Conservation (phyloP, 2,888 invertebrate species). For the Nomada goodeniana region DNA sequence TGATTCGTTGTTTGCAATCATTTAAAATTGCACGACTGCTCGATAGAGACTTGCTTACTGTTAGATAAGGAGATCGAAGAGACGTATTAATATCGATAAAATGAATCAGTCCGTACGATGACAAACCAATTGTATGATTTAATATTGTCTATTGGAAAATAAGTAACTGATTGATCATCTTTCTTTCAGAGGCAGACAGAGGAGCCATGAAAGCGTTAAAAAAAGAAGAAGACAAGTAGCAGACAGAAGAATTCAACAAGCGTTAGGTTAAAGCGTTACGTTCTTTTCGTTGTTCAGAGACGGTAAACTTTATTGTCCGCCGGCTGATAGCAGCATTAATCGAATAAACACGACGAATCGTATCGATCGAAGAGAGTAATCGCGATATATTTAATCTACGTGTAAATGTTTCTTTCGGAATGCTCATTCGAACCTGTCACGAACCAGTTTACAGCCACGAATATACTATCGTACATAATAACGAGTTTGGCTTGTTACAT, state of each 20-base stretch:
- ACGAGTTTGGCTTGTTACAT: constrained; percentile 8
- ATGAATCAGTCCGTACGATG: too few species aligned
- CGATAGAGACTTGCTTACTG: not conserved
- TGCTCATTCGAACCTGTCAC: not conserved
- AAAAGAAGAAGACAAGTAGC: not conserved
- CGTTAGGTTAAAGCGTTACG: too few species aligned
- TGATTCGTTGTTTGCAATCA: constrained; percentile 19
- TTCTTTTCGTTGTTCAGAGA: not conserved
- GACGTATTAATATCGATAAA: not conserved
- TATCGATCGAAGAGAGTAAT: constrained; percentile 11
- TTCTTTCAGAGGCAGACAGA: not conserved
- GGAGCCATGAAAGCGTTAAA: not conserved
- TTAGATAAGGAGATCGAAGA: not conserved
- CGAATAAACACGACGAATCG: not conserved
- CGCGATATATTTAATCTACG: not conserved
- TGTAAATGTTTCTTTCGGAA: not conserved
- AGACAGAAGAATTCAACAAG: not conserved
- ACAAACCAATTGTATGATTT: not conserved
- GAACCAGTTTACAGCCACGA: constrained; percentile 3
- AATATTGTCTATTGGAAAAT: not conserved
- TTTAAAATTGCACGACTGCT: not conserved
- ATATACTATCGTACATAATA: constrained; percentile 26
- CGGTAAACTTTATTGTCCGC: constrained; percentile 12
- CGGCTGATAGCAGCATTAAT: constrained; percentile 27
- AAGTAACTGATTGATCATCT: not conserved